Percentiles rank a stretch among this genome's conserved stretches.
Evolutionary conservation across 2,113 vertebrate species (phyloP).

Genomic region (Marcusenius ussheri): DNA sequence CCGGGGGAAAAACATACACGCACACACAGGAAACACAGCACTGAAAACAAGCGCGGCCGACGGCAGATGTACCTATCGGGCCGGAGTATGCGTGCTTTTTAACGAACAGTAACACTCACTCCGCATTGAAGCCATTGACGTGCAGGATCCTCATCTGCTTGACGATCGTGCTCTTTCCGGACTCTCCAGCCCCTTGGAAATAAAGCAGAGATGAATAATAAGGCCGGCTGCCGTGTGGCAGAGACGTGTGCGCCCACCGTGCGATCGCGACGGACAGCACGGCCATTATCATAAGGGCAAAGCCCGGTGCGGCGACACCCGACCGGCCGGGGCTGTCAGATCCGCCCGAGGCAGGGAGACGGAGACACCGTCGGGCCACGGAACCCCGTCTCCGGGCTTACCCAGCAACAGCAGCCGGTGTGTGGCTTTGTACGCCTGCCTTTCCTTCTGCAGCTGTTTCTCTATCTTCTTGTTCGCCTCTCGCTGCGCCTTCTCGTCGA

Average conservation of each 20-base stretch:
- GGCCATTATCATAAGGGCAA: conserved; percentile 32
- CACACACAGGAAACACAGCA: neutral
- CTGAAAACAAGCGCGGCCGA: neutral
- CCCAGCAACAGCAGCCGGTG: conserved; percentile 91
- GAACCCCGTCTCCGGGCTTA: conserved; percentile 58
- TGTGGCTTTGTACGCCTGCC: conserved; percentile 91
- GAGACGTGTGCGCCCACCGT: neutral
- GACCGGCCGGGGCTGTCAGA: conserved; percentile 51
- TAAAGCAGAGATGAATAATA: conserved; percentile 42
- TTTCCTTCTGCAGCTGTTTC: conserved; percentile 91
- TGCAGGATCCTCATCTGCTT: conserved; percentile 99
- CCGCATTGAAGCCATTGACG: conserved; percentile 98
- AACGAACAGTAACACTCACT: conserved; percentile 70
- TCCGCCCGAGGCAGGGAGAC: conserved; percentile 47
- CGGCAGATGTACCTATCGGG: neutral
- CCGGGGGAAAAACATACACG: neutral
- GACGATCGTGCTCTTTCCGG: conserved; percentile 98
- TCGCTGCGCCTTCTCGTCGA: conserved; percentile 93
- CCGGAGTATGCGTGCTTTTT: neutral
- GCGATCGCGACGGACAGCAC: conserved; percentile 8
- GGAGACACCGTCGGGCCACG: conserved; percentile 27
- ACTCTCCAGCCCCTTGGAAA: conserved; percentile 90
- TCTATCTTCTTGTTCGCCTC: conserved; percentile 99
- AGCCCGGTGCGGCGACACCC: conserved; percentile 56
- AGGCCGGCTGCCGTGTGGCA: conserved; percentile 14